Conservation (phyloP, 2,113 vertebrate species). For the Sinosuthora webbiana region DNA sequence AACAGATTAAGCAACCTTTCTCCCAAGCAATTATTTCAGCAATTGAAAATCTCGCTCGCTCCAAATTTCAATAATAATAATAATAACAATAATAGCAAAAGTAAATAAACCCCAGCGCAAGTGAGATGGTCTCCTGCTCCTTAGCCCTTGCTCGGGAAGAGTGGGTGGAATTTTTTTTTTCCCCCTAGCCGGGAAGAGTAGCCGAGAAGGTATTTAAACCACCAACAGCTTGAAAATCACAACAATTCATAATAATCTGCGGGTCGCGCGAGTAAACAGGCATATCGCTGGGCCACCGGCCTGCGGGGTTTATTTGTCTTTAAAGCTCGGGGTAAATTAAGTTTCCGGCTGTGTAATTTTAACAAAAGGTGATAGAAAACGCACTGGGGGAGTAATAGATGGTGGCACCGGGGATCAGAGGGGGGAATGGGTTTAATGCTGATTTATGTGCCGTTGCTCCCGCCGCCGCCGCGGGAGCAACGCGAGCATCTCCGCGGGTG, state of each 20-base stretch:
- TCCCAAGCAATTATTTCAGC: constrained; percentile 60
- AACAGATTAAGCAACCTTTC: constrained; percentile 67
- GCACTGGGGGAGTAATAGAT: neutral
- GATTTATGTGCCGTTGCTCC: neutral
- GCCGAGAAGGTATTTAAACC: neutral
- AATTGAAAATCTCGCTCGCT: constrained; percentile 18
- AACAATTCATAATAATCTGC: constrained; percentile 30
- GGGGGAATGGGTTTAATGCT: constrained; percentile 10
- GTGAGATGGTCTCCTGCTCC: neutral
- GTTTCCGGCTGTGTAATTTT: constrained; percentile 37
- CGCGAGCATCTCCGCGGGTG: neutral
- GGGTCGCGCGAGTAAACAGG: neutral
- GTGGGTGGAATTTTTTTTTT: neutral
- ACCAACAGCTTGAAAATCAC: constrained; percentile 9
- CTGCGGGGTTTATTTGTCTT: constrained; percentile 39
- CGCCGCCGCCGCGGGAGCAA: neutral
- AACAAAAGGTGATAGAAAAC: constrained; percentile 55
- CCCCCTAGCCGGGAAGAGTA: neutral
- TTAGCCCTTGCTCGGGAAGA: neutral
- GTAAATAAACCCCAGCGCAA: neutral
- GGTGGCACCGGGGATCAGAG: constrained; percentile 4
- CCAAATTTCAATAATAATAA: constrained; percentile 17
- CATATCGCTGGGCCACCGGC: neutral
- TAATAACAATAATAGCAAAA: constrained; percentile 24
- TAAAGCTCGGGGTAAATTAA: constrained; percentile 40